Conservation (phyloP, 1,140 invertebrate genomes). For the Tetragonula clypearis region DNA sequence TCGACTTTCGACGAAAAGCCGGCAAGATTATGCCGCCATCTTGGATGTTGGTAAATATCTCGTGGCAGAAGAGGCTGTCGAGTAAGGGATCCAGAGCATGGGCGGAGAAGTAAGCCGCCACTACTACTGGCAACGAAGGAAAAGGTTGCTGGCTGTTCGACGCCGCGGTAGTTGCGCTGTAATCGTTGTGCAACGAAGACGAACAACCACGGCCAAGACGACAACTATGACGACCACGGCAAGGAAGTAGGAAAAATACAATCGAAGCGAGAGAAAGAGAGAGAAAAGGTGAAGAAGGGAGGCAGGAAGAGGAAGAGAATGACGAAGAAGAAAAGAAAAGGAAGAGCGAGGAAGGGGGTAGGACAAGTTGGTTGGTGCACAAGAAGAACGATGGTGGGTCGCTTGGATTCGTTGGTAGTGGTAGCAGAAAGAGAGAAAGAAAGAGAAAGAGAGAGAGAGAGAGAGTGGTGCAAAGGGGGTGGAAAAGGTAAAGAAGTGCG, state of each 20-base stretch:
- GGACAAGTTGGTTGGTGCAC: not conserved
- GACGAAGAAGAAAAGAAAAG: constrained; percentile 48
- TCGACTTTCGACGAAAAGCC: constrained; percentile 71
- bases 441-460: too few species aligned
- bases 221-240: not conserved
- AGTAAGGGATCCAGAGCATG: constrained; percentile 54
- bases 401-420: not conserved
- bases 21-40: constrained; percentile 79
- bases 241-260: constrained; percentile 42
- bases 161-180: constrained; percentile 40
- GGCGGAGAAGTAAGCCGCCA: constrained; percentile 65
- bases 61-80: constrained; percentile 71
- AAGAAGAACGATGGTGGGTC: not conserved
- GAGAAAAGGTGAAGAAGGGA: constrained; percentile 36
- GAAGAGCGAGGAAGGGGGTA: constrained; percentile 45
- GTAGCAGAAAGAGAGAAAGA: too few species aligned
- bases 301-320: constrained; percentile 68
- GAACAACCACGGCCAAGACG: constrained; percentile 4
- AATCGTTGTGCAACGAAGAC: constrained; percentile 34
- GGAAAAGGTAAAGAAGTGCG: constrained; percentile 75
- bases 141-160: not conserved
- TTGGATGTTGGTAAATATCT: constrained; percentile 81
- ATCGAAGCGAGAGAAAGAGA: not conserved
- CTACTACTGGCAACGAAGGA: not conserved
- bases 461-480: not conserved